phyloP scores from a whole-genome alignment of 2,888 invertebrate species.

The Heliconius ismenius region DNA sequence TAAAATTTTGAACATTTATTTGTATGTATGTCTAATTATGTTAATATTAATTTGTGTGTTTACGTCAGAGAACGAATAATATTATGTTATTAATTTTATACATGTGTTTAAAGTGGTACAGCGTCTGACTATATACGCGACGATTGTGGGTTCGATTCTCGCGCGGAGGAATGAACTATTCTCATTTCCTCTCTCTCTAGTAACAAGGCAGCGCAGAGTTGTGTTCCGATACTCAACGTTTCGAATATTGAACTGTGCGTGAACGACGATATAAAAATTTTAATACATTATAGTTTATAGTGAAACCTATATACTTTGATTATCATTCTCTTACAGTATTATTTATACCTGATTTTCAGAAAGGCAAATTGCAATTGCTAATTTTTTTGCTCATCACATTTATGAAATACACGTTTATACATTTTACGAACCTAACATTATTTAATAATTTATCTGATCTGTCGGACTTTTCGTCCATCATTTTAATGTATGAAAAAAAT shows the following conservation, averaged over 20 bases:
- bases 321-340: not conserved
- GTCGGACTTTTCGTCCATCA: not conserved
- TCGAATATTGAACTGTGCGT: not conserved
- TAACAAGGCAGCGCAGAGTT: not conserved
- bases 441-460: not conserved
- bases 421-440: not conserved
- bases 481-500: not conserved
- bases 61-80: too few relatives aligned
- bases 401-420: not conserved
- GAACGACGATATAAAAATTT: not conserved
- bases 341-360: not conserved
- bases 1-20: not conserved
- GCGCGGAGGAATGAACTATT: not conserved
- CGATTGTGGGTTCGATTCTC: not conserved
- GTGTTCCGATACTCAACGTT: not conserved
- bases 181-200: not conserved
- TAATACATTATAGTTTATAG: not conserved
- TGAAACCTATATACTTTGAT: too few relatives aligned
- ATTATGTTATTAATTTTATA: too few relatives aligned
- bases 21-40: not conserved
- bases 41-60: too few relatives aligned
- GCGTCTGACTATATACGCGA: not conserved
- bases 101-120: not conserved
- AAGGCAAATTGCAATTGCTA: not conserved
- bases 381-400: too few relatives aligned